Conservation (phyloP, 30 jellyfish, hydroid and myxozoan genomes). For the Turritopsis rubra region DNA sequence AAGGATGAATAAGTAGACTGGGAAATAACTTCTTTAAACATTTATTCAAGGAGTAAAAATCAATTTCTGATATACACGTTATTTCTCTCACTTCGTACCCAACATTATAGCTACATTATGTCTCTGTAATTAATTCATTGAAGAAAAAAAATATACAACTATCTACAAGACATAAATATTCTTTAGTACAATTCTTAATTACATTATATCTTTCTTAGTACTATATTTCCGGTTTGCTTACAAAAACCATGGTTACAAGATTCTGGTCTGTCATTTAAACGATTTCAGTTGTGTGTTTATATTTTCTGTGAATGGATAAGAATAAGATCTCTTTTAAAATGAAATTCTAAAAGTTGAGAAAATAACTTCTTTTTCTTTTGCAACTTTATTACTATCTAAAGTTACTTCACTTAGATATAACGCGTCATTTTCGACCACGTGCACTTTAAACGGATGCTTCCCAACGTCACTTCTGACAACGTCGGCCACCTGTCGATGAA, state of each 20-base stretch:
- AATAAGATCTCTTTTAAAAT: no score
- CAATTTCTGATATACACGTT: background rate
- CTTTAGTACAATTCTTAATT: background rate
- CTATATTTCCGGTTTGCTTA: no score
- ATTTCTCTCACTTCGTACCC: background rate
- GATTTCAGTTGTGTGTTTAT: background rate
- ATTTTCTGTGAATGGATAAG: background rate
- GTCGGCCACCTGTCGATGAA: background rate
- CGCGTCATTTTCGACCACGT: background rate
- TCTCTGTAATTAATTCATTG: background rate
- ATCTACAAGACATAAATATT: background rate
- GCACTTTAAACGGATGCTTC: no score
- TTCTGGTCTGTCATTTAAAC: background rate
- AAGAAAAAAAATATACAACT: background rate
- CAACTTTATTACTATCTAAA: background rate
- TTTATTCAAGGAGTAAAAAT: background rate
- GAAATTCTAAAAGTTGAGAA: background rate
- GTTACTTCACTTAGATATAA: no score
- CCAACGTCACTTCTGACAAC: background rate
- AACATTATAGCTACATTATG: background rate
- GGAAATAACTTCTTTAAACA: background rate
- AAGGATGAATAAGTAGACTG: background rate
- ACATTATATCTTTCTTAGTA: background rate
- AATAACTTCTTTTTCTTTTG: no score
- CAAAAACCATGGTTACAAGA: background rate